Percentiles rank a stretch among this genome's conserved stretches.
Conservation (phyloP, 2,888 invertebrate species). For the Conchocele bisecta region DNA sequence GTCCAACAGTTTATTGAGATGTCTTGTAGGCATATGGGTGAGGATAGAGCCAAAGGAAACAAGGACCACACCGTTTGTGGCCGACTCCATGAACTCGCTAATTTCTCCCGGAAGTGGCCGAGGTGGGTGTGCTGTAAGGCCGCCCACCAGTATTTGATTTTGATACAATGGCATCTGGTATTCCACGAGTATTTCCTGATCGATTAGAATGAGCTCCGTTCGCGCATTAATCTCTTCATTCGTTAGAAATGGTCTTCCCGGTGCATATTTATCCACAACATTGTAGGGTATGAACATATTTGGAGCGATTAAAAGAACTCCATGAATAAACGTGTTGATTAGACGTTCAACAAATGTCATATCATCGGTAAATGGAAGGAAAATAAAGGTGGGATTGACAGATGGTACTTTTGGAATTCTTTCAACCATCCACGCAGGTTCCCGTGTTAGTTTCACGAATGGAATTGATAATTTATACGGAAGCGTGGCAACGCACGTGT, state of each 20-base stretch:
- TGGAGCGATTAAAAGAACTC: not conserved
- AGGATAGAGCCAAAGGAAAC: constrained; percentile 63
- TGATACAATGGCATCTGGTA: constrained; percentile 53
- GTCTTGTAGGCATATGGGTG: constrained; percentile 31
- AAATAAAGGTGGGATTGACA: too few relatives aligned
- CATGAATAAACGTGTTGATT: not conserved
- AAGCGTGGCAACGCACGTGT: too few relatives aligned
- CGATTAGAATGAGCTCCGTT: constrained; percentile 48
- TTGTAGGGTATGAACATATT: constrained; percentile 35
- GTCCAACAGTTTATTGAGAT: constrained; percentile 32
- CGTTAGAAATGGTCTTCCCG: constrained; percentile 41
- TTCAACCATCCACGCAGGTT: too few relatives aligned
- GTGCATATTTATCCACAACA: constrained; percentile 45
- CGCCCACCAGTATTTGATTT: constrained; percentile 57
- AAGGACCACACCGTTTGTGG: constrained; percentile 58
- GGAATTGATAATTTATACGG: too few relatives aligned
- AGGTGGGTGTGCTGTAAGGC: constrained; percentile 39
- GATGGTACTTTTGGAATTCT: too few relatives aligned
- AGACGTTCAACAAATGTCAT: not conserved
- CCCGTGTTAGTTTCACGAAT: too few relatives aligned
- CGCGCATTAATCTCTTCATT: constrained; percentile 25
- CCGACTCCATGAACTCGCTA: constrained; percentile 45
- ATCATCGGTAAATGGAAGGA: not conserved
- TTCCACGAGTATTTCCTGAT: constrained; percentile 54
- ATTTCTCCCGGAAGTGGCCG: constrained; percentile 49